Evolutionary conservation across 1,140 invertebrate genomes (phyloP).

Genomic region (Conus betulinus): DNA sequence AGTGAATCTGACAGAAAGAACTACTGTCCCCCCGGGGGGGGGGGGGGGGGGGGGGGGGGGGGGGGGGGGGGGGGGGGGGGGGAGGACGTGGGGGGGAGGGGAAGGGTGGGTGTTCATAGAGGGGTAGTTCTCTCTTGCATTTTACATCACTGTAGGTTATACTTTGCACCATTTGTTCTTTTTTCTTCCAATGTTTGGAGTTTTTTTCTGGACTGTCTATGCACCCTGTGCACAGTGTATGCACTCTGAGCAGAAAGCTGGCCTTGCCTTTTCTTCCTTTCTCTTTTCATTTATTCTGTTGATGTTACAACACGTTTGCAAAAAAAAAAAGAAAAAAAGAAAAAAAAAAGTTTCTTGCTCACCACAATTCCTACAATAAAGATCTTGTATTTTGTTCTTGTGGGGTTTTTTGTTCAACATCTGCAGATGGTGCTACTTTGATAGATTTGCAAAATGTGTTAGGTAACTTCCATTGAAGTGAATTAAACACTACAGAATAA

Average conservation of each 20-base stretch:
- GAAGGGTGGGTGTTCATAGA: background rate
- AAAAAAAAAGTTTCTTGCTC: background rate
- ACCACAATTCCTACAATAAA: conserved; percentile 10
- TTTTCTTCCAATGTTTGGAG: background rate
- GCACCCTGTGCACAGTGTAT: background rate
- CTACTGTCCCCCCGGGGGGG: no score
- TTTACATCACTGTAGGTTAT: background rate
- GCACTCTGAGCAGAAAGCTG: background rate
- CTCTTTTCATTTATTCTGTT: conserved; percentile 3
- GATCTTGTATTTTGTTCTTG: conserved; percentile 15
- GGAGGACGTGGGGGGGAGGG: background rate
- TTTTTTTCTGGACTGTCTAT: background rate
- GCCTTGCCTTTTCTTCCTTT: background rate
- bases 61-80: background rate
- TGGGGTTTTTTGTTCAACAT: background rate
- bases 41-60: no score
- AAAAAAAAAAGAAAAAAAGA: background rate
- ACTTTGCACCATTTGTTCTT: background rate
- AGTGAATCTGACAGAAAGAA: no score
- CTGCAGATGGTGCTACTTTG: no score
- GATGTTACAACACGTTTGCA: background rate
- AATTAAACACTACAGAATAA: no score
- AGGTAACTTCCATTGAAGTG: no score
- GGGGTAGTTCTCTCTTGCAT: background rate
- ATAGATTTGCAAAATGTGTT: no score